These are phyloP conservation scores for Morone saxatilis DNA, from an alignment of 2,113 vertebrate genomes.

Conservation along the genomic window DNA sequence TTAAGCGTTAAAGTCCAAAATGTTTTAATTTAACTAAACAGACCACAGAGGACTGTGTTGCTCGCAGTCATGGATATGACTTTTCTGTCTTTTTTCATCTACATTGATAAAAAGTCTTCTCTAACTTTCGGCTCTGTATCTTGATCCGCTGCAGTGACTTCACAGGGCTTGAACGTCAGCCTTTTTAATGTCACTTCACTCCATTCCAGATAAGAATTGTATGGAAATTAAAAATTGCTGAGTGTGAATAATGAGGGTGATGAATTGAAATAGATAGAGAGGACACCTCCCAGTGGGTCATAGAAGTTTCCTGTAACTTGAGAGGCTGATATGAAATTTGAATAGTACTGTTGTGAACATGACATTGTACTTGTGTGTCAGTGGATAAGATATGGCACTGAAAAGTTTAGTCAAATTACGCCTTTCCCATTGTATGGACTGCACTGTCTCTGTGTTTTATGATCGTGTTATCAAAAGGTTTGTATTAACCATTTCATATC, in stretches of 20 bases:
- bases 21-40: conserved; percentile 36
- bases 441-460: background rate
- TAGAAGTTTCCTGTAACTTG: conserved; percentile 29
- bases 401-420: background rate
- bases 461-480: background rate
- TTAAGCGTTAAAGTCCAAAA: conserved; percentile 25
- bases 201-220: conserved; percentile 57
- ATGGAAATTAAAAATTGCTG: conserved; percentile 58
- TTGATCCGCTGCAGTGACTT: conserved; percentile 52
- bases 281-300: conserved; percentile 24
- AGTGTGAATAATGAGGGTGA: conserved; percentile 49
- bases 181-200: conserved; percentile 58
- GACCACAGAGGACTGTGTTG: conserved; percentile 2
- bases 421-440: background rate
- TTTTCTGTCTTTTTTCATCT: conserved; percentile 12
- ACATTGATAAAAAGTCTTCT: conserved; percentile 31
- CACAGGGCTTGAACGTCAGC: conserved; percentile 42
- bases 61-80: conserved; percentile 33
- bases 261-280: conserved; percentile 48
- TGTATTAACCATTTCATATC: conserved; percentile 10
- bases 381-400: background rate
- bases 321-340: conserved; percentile 39
- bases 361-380: background rate
- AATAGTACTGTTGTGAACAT: conserved; percentile 3
- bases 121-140: conserved; percentile 41